These are phyloP conservation scores for Crotalus helleri DNA, from an alignment of 2,113 vertebrate species.

Conservation along the genomic window DNA sequence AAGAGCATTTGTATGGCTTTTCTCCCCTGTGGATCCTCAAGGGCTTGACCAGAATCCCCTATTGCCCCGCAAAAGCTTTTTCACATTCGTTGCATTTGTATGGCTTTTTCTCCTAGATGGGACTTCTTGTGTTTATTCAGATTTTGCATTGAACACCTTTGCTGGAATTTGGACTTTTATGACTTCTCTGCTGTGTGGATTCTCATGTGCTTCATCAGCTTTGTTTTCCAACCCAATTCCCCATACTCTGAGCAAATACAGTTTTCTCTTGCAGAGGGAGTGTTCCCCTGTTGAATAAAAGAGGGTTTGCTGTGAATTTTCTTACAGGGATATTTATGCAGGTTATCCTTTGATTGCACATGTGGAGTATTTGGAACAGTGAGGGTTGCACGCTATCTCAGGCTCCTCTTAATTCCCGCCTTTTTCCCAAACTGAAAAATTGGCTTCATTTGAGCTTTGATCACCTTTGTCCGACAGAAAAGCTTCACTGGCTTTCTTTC, in stretches of 20 bases:
- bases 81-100: not conserved
- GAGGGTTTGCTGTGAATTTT: not conserved
- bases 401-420: not conserved
- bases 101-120: conserved; percentile 4
- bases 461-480: not conserved
- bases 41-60: not conserved
- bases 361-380: not conserved
- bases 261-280: not conserved
- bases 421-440: not conserved
- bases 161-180: not conserved
- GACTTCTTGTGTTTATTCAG: conserved; percentile 52
- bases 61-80: conserved; percentile 6
- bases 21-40: conserved; percentile 25
- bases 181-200: conserved; percentile 29
- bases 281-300: not conserved
- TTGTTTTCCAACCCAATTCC: conserved; percentile 11
- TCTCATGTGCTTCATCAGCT: conserved; percentile 40
- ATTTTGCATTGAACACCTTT: not conserved
- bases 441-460: not conserved
- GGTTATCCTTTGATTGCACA: not conserved
- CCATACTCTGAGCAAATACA: not conserved
- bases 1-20: not conserved
- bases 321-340: not conserved
- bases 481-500: not conserved
- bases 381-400: not conserved